Conservation (phyloP, 2,113 vertebrate genomes). For the Nannospalax galili region DNA sequence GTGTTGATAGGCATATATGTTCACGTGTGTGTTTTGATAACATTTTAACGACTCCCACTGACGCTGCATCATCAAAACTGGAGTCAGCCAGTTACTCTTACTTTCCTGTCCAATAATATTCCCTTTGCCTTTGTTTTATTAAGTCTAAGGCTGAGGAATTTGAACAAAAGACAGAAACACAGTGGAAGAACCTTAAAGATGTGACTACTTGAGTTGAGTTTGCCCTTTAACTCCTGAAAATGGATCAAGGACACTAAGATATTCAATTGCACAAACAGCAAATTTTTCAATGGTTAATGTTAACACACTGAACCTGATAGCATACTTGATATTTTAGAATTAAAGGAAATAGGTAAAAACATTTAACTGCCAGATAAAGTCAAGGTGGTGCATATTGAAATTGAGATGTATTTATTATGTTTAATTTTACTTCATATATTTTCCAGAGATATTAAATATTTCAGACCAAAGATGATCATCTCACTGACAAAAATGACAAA, state of each 20-base stretch:
- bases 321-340: neutral
- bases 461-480: neutral
- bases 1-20: neutral
- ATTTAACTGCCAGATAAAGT: neutral
- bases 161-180: neutral
- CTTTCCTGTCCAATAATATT: neutral
- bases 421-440: neutral
- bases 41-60: constrained; percentile 36
- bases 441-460: neutral
- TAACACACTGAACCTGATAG: neutral
- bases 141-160: neutral
- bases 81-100: neutral
- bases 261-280: neutral
- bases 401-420: neutral
- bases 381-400: neutral
- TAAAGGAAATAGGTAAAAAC: neutral
- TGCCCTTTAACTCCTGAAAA: neutral
- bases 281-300: neutral
- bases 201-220: neutral
- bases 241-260: neutral
- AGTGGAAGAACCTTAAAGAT: neutral
- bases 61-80: neutral
- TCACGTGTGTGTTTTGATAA: neutral
- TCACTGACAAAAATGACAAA: neutral
- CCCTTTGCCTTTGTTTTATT: neutral